Evolutionary conservation across 1,140 invertebrate species (phyloP).

Genomic region (Calliphora vicina): DNA sequence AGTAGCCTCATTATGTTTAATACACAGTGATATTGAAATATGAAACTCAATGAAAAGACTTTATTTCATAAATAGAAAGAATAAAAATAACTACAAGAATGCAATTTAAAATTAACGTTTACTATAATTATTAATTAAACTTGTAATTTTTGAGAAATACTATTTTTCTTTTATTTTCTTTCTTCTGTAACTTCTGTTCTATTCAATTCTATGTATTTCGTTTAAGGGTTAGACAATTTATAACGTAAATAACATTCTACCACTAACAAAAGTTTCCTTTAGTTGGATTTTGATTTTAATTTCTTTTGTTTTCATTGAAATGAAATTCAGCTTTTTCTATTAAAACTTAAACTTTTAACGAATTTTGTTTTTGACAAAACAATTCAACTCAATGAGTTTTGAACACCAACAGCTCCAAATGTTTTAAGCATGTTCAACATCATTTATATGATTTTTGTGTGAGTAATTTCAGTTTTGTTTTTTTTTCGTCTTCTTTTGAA

Average conservation of each 20-base stretch:
- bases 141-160: background rate
- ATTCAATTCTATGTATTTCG: background rate
- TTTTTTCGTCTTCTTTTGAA: background rate
- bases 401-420: background rate
- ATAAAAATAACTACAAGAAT: too few relatives aligned
- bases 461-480: background rate
- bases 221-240: slow-evolving; percentile 3
- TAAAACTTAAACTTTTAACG: slow-evolving; percentile 10
- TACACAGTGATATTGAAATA: too few relatives aligned
- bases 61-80: too few relatives aligned
- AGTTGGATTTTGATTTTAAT: background rate
- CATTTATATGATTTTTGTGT: background rate
- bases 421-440: background rate
- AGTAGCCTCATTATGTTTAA: too few relatives aligned
- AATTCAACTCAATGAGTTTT: background rate
- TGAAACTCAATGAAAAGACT: too few relatives aligned
- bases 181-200: too few relatives aligned
- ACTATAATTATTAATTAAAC: background rate
- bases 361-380: slow-evolving; percentile 17
- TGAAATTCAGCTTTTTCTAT: background rate
- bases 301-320: slow-evolving; percentile 2
- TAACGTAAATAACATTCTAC: background rate
- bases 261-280: background rate
- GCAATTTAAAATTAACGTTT: too few relatives aligned
- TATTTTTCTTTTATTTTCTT: background rate